A percentile compares a stretch with the other conserved stretches of the same genome.
Conservation (phyloP, 2,888 invertebrate genomes). For the Gastracanthus pulcherrimus region DNA sequence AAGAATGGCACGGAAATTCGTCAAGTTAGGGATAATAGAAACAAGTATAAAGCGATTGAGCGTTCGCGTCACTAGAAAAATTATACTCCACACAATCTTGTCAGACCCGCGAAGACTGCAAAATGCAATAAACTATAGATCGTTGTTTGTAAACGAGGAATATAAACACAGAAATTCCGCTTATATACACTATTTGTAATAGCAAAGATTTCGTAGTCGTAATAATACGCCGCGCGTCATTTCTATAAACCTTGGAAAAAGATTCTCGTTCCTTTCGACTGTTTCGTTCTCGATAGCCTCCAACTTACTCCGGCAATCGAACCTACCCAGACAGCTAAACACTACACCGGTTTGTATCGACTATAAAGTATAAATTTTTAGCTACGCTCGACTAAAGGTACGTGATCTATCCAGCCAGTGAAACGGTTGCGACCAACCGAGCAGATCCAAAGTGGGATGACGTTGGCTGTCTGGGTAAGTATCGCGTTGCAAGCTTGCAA, state of each 20-base stretch:
- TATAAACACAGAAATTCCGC: background rate
- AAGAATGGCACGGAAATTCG: background rate
- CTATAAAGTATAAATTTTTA: background rate
- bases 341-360: no score
- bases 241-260: background rate
- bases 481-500: no score
- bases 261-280: background rate
- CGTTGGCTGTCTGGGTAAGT: no score
- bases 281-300: no score
- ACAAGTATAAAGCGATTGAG: background rate
- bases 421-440: no score
- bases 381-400: background rate
- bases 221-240: conserved; percentile 7
- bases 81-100: conserved; percentile 27
- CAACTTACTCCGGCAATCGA: no score
- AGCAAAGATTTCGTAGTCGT: no score
- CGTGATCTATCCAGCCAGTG: background rate
- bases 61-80: background rate
- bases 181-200: background rate
- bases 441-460: no score
- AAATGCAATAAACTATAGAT: conserved; percentile 48
- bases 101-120: conserved; percentile 58
- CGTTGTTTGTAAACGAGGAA: background rate
- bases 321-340: no score
- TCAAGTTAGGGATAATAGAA: no score